Evolutionary conservation across 2,797 vertebrate species (phyloP).

Genomic region (Danio albolineatus): DNA sequence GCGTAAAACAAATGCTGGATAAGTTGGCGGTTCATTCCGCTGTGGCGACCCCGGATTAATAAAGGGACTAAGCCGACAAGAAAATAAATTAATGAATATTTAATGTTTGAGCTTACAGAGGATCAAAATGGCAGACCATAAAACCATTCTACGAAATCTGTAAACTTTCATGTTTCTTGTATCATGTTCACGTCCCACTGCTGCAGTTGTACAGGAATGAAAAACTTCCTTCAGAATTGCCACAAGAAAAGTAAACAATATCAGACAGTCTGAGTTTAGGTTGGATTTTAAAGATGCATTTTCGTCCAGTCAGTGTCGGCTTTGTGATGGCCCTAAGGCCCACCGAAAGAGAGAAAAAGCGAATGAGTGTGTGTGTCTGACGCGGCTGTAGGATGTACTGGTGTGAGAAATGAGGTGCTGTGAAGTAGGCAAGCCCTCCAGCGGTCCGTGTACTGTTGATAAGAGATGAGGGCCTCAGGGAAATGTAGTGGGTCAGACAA

Average conservation of each 20-base stretch:
- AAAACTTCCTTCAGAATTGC: conserved; percentile 25
- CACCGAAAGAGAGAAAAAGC: conserved; percentile 24
- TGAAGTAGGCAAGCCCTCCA: conserved; percentile 57
- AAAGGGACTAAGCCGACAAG: too few species aligned
- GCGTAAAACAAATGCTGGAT: too few species aligned
- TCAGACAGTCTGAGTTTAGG: conserved; percentile 5
- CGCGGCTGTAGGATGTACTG: conserved; percentile 43
- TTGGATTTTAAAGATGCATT: conserved; percentile 44
- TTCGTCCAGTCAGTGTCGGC: conserved; percentile 40
- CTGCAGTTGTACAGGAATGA: conserved; percentile 14
- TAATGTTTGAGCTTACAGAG: too few species aligned
- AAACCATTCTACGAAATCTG: background rate
- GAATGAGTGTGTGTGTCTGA: conserved; percentile 42
- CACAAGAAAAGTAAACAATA: conserved; percentile 33
- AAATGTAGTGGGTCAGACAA: conserved; percentile 48
- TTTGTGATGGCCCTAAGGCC: conserved; percentile 41
- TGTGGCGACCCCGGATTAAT: too few species aligned
- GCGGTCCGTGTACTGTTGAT: conserved; percentile 44
- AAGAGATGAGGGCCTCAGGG: conserved; percentile 37
- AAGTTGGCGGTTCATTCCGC: too few species aligned
- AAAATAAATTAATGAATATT: too few species aligned
- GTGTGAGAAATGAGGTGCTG: conserved; percentile 57
- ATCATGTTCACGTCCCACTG: background rate
- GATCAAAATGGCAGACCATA: background rate
- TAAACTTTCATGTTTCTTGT: conserved; percentile 18